Conservation (phyloP, 2,113 vertebrate genomes). For the Bungarus multicinctus region DNA sequence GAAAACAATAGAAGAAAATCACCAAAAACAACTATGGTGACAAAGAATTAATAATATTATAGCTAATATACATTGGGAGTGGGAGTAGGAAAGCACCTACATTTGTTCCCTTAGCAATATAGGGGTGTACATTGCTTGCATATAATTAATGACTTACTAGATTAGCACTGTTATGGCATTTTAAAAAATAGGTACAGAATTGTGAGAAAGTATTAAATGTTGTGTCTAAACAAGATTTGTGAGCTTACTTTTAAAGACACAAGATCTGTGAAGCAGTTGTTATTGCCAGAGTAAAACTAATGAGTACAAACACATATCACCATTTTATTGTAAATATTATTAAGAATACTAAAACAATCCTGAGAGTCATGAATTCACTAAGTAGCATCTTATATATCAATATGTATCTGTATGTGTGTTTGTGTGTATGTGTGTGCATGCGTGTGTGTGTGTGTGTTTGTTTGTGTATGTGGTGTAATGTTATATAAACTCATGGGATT, state of each 20-base stretch:
- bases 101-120: slow-evolving; percentile 46
- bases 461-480: slow-evolving; percentile 66
- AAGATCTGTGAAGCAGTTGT: slow-evolving; percentile 34
- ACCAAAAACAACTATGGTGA: slow-evolving; percentile 56
- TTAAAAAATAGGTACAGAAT: background rate
- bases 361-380: slow-evolving; percentile 56
- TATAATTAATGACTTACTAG: slow-evolving; percentile 41
- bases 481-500: slow-evolving; percentile 83
- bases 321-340: slow-evolving; percentile 58
- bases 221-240: slow-evolving; percentile 14
- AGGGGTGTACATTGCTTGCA: slow-evolving; percentile 10
- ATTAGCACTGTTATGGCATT: background rate
- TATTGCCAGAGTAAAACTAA: slow-evolving; percentile 50
- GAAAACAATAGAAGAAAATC: slow-evolving; percentile 68
- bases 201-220: background rate
- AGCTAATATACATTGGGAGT: slow-evolving; percentile 24
- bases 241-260: background rate
- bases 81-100: slow-evolving; percentile 10
- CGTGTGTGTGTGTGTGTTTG: too few species aligned
- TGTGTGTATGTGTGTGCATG: rapidly evolving
- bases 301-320: slow-evolving; percentile 53
- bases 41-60: slow-evolving; percentile 39
- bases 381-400: slow-evolving; percentile 81
- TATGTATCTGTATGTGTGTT: slow-evolving; percentile 62
- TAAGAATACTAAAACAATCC: slow-evolving; percentile 63